A percentile compares a stretch with the other conserved stretches of the same genome.
phyloP scores from a whole-genome alignment of 1,140 invertebrate species.

The Drosophila novamexicana region DNA sequence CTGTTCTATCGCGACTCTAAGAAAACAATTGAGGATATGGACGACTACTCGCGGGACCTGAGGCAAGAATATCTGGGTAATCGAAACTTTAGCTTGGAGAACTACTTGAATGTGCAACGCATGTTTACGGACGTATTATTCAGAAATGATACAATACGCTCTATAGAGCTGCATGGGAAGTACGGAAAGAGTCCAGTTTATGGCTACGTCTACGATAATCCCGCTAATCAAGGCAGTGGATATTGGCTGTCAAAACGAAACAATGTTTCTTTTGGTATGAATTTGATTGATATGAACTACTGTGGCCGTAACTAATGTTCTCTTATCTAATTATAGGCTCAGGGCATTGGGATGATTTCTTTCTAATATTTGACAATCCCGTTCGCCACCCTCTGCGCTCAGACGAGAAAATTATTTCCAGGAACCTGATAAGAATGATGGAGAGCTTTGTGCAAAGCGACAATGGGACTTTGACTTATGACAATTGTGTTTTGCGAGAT shows the following conservation, averaged over 20 bases:
- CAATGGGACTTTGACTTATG: not conserved
- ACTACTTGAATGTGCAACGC: constrained; percentile 43
- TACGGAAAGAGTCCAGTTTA: constrained; percentile 37
- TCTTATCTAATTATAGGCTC: constrained; percentile 36
- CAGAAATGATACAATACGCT: constrained; percentile 35
- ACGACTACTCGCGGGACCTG: constrained; percentile 30
- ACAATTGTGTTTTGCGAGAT: not conserved
- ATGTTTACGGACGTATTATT: constrained; percentile 62
- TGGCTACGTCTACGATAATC: constrained; percentile 56
- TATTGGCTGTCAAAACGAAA: constrained; percentile 33
- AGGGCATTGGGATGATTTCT: constrained; percentile 54
- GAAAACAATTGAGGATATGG: constrained; percentile 30
- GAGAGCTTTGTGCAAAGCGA: constrained; percentile 27
- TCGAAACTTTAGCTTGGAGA: constrained; percentile 44
- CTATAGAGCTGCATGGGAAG: constrained; percentile 42
- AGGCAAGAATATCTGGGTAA: constrained; percentile 40
- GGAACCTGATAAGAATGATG: constrained; percentile 46
- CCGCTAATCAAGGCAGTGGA: constrained; percentile 25
- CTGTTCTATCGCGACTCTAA: constrained; percentile 45
- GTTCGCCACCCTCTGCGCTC: not conserved
- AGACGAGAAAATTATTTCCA: constrained; percentile 29
- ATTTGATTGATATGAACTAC: not conserved
- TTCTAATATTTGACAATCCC: constrained; percentile 27
- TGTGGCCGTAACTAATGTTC: not conserved
- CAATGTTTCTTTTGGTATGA: constrained; percentile 45